phyloP scores from a whole-genome alignment of 2,797 vertebrate genomes.

The Menidia menidia region DNA sequence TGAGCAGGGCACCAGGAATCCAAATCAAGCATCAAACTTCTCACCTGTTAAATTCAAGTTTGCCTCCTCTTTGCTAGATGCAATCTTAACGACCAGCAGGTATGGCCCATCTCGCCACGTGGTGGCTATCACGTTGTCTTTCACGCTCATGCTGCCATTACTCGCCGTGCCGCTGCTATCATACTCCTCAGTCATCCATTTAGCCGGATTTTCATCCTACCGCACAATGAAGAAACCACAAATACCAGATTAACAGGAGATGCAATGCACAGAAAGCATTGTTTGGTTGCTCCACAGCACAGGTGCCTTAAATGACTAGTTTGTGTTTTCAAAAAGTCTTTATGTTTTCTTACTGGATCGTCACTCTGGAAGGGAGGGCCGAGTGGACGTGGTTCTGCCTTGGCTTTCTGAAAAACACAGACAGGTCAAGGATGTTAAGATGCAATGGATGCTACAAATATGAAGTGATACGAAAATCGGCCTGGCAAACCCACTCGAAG shows the following conservation, averaged over 20 bases:
- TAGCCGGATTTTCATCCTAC: constrained; percentile 67
- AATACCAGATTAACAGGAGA: neutral
- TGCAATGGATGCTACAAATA: neutral
- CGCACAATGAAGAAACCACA: neutral
- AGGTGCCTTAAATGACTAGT: neutral
- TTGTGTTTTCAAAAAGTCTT: neutral
- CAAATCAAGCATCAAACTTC: neutral
- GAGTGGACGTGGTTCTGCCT: constrained; percentile 67
- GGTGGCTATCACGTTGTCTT: constrained; percentile 83
- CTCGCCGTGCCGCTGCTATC: constrained; percentile 15
- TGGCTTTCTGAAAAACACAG: constrained; percentile 80
- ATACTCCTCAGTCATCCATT: constrained; percentile 71
- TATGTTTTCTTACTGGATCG: constrained; percentile 56
- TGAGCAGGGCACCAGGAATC: too few relatives aligned
- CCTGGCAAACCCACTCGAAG: constrained; percentile 78
- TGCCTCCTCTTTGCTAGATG: constrained; percentile 67
- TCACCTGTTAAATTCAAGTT: constrained; percentile 89
- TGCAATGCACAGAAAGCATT: neutral
- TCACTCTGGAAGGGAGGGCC: neutral
- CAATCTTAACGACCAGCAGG: constrained; percentile 84
- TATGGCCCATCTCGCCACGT: constrained; percentile 90
- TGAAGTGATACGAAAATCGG: neutral
- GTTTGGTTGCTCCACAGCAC: neutral
- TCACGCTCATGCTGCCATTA: constrained; percentile 40
- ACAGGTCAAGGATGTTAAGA: constrained; percentile 7